Base-by-base conservation (phyloP, 2,888 invertebrate genomes). In the Stramonita haemastoma region DNA sequence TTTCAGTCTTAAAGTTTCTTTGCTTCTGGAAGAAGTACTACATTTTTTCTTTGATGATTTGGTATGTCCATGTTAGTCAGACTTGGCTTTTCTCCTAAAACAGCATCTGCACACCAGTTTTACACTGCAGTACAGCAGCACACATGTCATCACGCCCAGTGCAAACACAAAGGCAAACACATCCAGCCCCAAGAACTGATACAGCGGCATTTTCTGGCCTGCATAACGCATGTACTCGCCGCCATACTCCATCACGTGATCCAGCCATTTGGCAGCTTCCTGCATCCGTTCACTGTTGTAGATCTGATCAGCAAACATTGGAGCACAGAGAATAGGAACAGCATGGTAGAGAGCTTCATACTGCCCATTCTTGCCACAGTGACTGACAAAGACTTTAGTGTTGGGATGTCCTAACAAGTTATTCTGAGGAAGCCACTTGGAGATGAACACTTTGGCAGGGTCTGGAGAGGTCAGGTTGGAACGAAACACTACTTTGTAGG, bases 181-280 rank as follows among this genome's bases (percentile, higher is more conserved):
- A 88, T 94, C 94, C 60, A 94, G 81, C 86, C 91, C 87, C 36
- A 91, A 81, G 88, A 92, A 93, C 83, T 93, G 92, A 84, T 93
- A 93, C 91, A 91, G 91, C 4, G 93, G 92, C 90, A 93, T 91
- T 73, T 92, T 89, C 46, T 91, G 87, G 0, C 90, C 91, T n/a
- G 90, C 22, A 0, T 93, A 92, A 22, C 91, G 90, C 70, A 94
- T 86, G 87, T 93, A 92, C 22, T 84, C 88, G 15, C 92, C 92
- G 22, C 94, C 94, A 92, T 92, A 92, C 89, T 92, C 89, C 13
- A 94, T 89, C 81, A 94, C 92, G 88, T 93, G 93, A 88, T 94
- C 94, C 29, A 94, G 90, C 93, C 93, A 94, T 85, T 90, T 93
- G 5, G 92, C 93, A 13, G 93, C 93, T 81, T 93, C 90, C 77